Evolutionary conservation across 2,113 vertebrate species (phyloP).

Genomic region (Catharus fuscescens): DNA sequence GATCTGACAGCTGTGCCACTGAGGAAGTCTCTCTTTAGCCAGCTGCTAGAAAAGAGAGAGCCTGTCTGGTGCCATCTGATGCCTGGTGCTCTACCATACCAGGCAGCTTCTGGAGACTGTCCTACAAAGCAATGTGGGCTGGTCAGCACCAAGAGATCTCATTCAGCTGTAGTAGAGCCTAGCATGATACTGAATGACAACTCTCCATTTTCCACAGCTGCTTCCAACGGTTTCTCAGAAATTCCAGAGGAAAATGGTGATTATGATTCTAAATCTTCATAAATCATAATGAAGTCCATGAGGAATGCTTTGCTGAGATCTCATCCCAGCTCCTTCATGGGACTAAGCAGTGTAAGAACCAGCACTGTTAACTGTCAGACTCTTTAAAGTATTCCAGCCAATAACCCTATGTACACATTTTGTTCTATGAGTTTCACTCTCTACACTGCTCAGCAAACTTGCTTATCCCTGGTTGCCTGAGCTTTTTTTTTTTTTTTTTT

Average conservation of each 20-base stretch:
- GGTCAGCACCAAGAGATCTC: background rate
- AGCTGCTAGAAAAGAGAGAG: constrained; percentile 45
- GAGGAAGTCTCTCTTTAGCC: constrained; percentile 69
- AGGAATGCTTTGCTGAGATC: background rate
- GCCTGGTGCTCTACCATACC: constrained; percentile 27
- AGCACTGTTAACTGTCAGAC: background rate
- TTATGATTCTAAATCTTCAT: background rate
- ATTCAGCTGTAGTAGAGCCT: background rate
- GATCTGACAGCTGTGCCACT: constrained; percentile 72
- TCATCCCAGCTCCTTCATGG: background rate
- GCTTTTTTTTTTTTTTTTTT: background rate
- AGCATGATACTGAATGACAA: background rate
- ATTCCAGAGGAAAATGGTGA: background rate
- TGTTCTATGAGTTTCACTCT: background rate
- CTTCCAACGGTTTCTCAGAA: background rate
- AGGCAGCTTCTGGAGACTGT: constrained; percentile 20
- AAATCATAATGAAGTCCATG: background rate
- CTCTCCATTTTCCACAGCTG: background rate
- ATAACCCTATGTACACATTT: background rate
- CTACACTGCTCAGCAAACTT: background rate
- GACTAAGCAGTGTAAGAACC: background rate
- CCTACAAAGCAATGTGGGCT: background rate
- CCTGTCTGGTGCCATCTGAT: constrained; percentile 43
- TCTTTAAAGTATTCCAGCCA: background rate
- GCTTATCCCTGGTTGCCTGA: background rate